Percentiles rank a stretch among this genome's conserved stretches.
phyloP scores from a whole-genome alignment of 2,888 invertebrate genomes.

The Metopia argyrocephala region DNA sequence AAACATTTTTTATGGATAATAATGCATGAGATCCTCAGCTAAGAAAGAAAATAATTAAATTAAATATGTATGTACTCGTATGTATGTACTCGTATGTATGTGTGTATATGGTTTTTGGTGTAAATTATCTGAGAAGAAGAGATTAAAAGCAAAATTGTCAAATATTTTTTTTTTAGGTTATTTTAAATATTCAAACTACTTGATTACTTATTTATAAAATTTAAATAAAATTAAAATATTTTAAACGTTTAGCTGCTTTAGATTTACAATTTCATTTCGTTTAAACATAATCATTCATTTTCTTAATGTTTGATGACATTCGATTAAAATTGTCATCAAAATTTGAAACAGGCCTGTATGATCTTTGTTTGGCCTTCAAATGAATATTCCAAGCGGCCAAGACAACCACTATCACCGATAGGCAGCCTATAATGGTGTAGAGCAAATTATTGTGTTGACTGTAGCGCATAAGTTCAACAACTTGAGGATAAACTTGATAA shows the following conservation, averaged over 20 bases:
- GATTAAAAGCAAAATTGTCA: not conserved
- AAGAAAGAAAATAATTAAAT: slow-evolving; percentile 25
- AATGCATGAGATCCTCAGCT: slow-evolving; percentile 58
- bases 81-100: too few species aligned
- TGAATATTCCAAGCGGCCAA: slow-evolving; percentile 69
- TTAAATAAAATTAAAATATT: slow-evolving; percentile 6
- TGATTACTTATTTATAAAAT: slow-evolving; percentile 32
- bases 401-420: slow-evolving; percentile 64
- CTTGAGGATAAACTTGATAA: slow-evolving; percentile 70
- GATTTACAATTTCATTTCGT: not conserved
- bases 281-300: slow-evolving; percentile 68
- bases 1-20: slow-evolving; percentile 14
- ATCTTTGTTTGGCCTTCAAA: slow-evolving; percentile 74
- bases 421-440: slow-evolving; percentile 67
- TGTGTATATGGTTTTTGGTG: not conserved
- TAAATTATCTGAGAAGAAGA: not conserved
- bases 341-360: slow-evolving; percentile 76
- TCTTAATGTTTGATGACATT: slow-evolving; percentile 68
- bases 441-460: slow-evolving; percentile 66
- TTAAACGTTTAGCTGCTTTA: slow-evolving; percentile 42
- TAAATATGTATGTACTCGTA: slow-evolving; percentile 9
- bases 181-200: not conserved
- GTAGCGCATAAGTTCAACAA: slow-evolving; percentile 70
- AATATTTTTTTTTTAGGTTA: not conserved
- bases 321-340: slow-evolving; percentile 76